Base-by-base conservation (phyloP, 2,113 vertebrate species). In the Tachuris rubrigastra region DNA sequence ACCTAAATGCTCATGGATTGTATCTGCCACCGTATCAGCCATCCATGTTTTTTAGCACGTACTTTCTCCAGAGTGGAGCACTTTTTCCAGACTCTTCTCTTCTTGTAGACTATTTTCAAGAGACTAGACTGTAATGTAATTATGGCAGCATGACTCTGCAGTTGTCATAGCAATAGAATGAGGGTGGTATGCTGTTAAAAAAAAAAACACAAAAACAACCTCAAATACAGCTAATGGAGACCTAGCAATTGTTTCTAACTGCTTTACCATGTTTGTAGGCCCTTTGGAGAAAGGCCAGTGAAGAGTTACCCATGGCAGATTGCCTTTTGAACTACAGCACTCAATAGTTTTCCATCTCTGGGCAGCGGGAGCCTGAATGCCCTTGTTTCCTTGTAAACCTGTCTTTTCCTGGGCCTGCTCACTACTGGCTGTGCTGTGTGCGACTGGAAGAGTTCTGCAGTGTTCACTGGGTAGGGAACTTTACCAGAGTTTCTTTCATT, bases 101-200 rank as follows among this genome's bases (percentile, higher is more conserved):
- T 47, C 71, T 30, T 65, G 39, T 67, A 92, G 37, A 41, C n/a
- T 35, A 92, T 71, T 72, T 76, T 62, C 66, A 65, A 62, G 39
- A n/a, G 53, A 73, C 22, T 63, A 65, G 72, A 53, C 9, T 56
- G 15, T 75, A 77, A 91, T 27, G 10, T 39, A 68, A 58, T 75
- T 66, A 50, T 31, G 46, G 63, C 53, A 72, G 19, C 62, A 69
- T 50, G 53, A 82, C 58, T 62, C 87, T 85, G 44, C 73, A 69
- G 62, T 71, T 93, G 77, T 66, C 81, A 91, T 17, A 83, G 62
- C 92, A 94, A 79, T 73, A 56, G 87, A 87, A 77, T 53, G n/a
- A 94, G 56, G 30, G 33, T 50, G 25, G 67, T 37, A 35, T 3
- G 20, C 66, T 52, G 50, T 72, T 55, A 17, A 92, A 92, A 80